Conservation (phyloP, 2,888 invertebrate species). For the Lapara coniferarum region DNA sequence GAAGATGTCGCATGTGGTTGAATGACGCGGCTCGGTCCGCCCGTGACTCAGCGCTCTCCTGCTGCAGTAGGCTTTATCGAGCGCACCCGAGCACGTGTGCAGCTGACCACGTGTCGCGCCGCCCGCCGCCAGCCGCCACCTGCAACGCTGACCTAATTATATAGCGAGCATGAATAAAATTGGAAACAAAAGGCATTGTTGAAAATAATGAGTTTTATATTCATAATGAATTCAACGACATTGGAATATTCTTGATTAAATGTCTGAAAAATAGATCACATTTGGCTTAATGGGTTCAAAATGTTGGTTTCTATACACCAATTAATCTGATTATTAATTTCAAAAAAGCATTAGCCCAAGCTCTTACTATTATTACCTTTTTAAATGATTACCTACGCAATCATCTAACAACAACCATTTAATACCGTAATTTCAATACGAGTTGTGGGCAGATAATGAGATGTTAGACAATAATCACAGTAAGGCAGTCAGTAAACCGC, state of each 20-base stretch:
- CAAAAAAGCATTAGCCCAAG: too few species aligned
- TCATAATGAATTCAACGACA: not conserved
- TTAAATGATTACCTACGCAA: too few species aligned
- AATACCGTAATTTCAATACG: not conserved
- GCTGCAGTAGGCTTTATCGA: not conserved
- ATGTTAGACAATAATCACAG: not conserved
- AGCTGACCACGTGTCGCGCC: not conserved
- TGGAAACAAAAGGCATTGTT: not conserved
- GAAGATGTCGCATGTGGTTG: not conserved
- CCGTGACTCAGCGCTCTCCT: not conserved
- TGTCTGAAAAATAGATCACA: too few species aligned
- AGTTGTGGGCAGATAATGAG: conserved; percentile 4
- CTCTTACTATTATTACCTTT: too few species aligned
- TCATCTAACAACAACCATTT: not conserved
- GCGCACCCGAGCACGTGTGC: not conserved
- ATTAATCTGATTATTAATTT: too few species aligned
- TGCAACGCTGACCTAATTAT: not conserved
- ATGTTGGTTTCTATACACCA: too few species aligned
- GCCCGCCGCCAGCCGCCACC: not conserved
- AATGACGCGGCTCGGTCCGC: not conserved
- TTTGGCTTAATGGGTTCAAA: too few species aligned
- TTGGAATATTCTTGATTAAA: not conserved
- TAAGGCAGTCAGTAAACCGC: not conserved
- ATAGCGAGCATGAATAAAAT: not conserved
- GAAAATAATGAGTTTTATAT: not conserved